Percentiles rank a stretch among this genome's conserved stretches.
These are phyloP conservation scores for Branchipolynoe longqiensis DNA, from an alignment of 2,888 invertebrate species.

Conservation along the genomic window DNA sequence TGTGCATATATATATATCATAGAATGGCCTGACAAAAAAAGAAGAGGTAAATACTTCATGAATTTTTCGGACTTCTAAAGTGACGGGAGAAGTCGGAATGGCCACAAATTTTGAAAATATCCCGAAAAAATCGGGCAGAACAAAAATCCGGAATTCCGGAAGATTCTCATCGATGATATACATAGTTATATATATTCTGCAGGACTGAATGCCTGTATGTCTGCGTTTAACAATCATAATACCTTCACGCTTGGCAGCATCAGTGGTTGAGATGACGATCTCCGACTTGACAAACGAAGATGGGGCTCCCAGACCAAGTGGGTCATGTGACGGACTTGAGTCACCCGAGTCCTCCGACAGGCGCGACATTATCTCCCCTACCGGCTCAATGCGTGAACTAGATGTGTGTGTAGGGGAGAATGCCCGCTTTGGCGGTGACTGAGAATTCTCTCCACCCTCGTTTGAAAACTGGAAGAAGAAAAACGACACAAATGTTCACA, in stretches of 20 bases:
- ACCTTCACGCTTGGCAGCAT: slow-evolving; percentile 5
- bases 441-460: slow-evolving; percentile 32
- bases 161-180: no score
- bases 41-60: no score
- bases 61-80: no score
- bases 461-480: slow-evolving; percentile 13
- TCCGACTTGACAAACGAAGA: slow-evolving; percentile 19
- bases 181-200: no score
- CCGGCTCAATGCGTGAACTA: background rate
- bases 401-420: slow-evolving; percentile 58
- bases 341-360: slow-evolving; percentile 60
- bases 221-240: background rate
- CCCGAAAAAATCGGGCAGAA: no score
- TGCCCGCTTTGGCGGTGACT: background rate
- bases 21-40: no score
- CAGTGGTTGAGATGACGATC: background rate
- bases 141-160: no score
- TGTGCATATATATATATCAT: no score
- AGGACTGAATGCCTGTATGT: background rate
- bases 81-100: no score
- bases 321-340: slow-evolving; percentile 15
- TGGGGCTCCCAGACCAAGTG: background rate
- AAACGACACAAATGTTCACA: background rate
- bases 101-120: no score
- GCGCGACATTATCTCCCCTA: slow-evolving; percentile 19